A percentile compares a stretch with the other conserved stretches of the same genome.
phyloP scores from a whole-genome alignment of 2,888 invertebrate genomes.

The Antheraea assamensis region DNA sequence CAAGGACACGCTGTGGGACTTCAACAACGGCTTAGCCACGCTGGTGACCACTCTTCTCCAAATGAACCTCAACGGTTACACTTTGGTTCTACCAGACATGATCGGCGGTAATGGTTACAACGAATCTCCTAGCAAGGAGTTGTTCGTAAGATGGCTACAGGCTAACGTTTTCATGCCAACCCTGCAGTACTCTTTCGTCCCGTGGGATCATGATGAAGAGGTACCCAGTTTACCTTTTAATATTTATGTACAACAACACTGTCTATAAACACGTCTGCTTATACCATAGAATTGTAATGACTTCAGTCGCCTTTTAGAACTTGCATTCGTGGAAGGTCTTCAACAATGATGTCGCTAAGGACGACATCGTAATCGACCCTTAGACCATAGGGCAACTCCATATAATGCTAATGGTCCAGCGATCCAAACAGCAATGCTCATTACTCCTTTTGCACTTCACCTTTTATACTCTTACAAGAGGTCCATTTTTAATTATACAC shows the following conservation, averaged over 20 bases:
- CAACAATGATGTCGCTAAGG: too few relatives aligned
- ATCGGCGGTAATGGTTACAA: constrained; percentile 87
- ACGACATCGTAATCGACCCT: too few relatives aligned
- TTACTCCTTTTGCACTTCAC: too few relatives aligned
- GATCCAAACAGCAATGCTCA: too few relatives aligned
- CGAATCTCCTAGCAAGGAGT: constrained; percentile 80
- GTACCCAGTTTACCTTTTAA: constrained; percentile 36
- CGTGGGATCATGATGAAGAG: constrained; percentile 89
- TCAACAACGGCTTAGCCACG: constrained; percentile 86
- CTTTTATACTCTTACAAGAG: not conserved
- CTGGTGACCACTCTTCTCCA: constrained; percentile 87
- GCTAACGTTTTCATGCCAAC: constrained; percentile 90
- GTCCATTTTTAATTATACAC: too few relatives aligned
- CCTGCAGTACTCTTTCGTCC: constrained; percentile 90
- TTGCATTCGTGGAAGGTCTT: too few relatives aligned
- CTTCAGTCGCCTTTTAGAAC: too few relatives aligned
- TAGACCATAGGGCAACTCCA: too few relatives aligned
- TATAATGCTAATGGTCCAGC: too few relatives aligned
- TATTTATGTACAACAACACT: not conserved
- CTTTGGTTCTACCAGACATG: constrained; percentile 90
- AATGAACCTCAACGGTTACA: constrained; percentile 84
- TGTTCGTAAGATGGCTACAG: constrained; percentile 90
- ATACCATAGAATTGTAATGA: too few relatives aligned
- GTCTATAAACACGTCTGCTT: too few relatives aligned
- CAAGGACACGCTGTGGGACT: constrained; percentile 87